A percentile compares a stretch with the other conserved stretches of the same genome.
Evolutionary conservation across 53 echinoderm and acorn worm species (phyloP).

Genomic region (Actinopyga echinites): DNA sequence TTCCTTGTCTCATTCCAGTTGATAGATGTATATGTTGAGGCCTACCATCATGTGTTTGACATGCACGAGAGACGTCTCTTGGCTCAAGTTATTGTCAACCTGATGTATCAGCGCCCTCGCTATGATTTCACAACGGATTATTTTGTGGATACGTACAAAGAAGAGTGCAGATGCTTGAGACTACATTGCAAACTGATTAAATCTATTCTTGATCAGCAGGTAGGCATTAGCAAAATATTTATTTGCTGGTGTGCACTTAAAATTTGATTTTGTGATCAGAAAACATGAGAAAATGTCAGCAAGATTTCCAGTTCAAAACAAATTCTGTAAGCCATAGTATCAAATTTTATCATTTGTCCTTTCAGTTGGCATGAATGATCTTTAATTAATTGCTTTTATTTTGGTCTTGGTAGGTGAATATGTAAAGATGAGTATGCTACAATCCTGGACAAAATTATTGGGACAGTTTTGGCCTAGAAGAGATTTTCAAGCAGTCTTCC

Average conservation of each 20-base stretch:
- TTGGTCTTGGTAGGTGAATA: too few relatives aligned
- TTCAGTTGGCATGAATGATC: too few relatives aligned
- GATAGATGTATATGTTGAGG: conserved; percentile 91
- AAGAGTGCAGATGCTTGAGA: conserved; percentile 77
- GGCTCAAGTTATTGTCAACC: conserved; percentile 85
- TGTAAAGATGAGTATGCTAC: too few relatives aligned
- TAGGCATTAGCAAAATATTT: conserved; percentile 1
- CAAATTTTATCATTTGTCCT: too few relatives aligned
- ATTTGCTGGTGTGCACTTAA: neutral
- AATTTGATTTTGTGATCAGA: neutral
- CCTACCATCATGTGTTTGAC: conserved; percentile 97
- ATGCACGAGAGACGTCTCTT: conserved; percentile 93
- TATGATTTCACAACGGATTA: conserved; percentile 85
- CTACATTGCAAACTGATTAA: conserved; percentile 88
- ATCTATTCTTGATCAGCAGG: conserved; percentile 92
- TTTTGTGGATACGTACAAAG: conserved; percentile 84
- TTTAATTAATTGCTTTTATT: too few relatives aligned
- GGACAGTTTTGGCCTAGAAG: too few relatives aligned
- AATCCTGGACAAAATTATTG: too few relatives aligned
- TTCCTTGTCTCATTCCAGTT: conserved; percentile 46
- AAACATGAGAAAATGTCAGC: too few relatives aligned
- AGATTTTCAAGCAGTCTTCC: too few relatives aligned
- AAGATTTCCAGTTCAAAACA: too few relatives aligned
- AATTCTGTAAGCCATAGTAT: too few relatives aligned
- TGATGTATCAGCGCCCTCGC: conserved; percentile 82